phyloP scores from a whole-genome alignment of 1,140 invertebrate species.

The Hyphantria cunea region DNA sequence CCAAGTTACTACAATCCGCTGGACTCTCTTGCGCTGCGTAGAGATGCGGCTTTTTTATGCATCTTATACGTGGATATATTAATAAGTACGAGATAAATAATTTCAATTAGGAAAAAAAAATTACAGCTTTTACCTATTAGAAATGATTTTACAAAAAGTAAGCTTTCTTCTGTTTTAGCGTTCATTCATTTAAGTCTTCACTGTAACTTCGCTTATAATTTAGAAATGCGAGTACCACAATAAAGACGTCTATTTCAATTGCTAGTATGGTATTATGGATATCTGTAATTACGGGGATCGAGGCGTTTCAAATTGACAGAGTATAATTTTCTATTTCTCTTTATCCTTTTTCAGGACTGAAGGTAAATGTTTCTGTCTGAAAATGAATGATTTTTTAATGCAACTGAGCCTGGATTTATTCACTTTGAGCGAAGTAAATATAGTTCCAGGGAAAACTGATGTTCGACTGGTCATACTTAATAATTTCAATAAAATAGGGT shows the following conservation, averaged over 20 bases:
- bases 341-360: slow-evolving; percentile 1
- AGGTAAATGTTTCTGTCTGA: not conserved
- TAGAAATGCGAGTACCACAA: slow-evolving; percentile 3
- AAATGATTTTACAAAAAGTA: too few species aligned
- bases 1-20: too few species aligned
- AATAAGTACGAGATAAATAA: too few species aligned
- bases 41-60: too few species aligned
- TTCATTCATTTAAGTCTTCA: too few species aligned
- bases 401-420: not conserved
- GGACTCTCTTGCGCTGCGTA: too few species aligned
- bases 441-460: not conserved
- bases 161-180: too few species aligned
- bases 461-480: not conserved
- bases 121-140: too few species aligned
- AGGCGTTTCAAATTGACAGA: slow-evolving; percentile 19
- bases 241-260: slow-evolving; percentile 5
- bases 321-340: slow-evolving; percentile 18
- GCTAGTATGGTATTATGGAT: not conserved
- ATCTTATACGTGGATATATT: too few species aligned
- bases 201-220: not conserved
- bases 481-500: too few species aligned
- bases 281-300: slow-evolving; percentile 10
- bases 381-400: slow-evolving; percentile 7
- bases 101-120: too few species aligned
- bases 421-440: not conserved